Evolutionary conservation across 1,140 invertebrate species (phyloP), one percentile per base, ranked within the genome.

Genomic region (Trichonephila clavata): DNA sequence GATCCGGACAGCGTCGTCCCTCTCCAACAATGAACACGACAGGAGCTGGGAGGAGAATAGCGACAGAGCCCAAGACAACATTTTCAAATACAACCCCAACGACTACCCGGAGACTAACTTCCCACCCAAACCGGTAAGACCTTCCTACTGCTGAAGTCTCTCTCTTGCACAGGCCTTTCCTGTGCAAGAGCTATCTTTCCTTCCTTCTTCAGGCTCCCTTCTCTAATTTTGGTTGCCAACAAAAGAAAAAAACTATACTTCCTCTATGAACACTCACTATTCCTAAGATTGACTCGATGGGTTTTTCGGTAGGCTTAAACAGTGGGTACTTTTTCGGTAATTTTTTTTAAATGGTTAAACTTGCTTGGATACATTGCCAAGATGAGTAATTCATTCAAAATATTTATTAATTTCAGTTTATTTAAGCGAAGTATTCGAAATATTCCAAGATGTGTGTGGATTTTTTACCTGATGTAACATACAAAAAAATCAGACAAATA

Each of bases 21-120:
- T 97, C 94, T 97, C 97, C 94, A 97, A 97, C 95, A 97, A 97
- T 96, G 97, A 96, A 94, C 94, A 95, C 94, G 96, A 97, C 93
- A 95, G 97, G 96, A 94, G 93, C 81, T 96, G 96, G 95, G 96
- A 96, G 39, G 95, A 97, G 81, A 96, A 95, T 65, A 96, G 96
- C 39, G 96, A 96, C 80, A 96, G 94, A 81, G 87, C 94, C 95
- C 90, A 96, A 90, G 95, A 95, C 93, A 95, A 90, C 96, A 96
- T 96, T 84, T 98, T 97, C 95, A 96, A 98, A 95, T 98, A 98
- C 96, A 98, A 93, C 84, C 93, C 86, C 77, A 97, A 97, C 63
- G 98, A 99, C 95, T 99, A 98, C 95, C 97, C 97, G 60, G 98
- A 98, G 95, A 97, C 97, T 14, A 95, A 97, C 97, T 94, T 98